Percentiles rank a stretch among this genome's conserved stretches.
phyloP scores from a whole-genome alignment of 2,888 invertebrate species.

The Erynnis tages region DNA sequence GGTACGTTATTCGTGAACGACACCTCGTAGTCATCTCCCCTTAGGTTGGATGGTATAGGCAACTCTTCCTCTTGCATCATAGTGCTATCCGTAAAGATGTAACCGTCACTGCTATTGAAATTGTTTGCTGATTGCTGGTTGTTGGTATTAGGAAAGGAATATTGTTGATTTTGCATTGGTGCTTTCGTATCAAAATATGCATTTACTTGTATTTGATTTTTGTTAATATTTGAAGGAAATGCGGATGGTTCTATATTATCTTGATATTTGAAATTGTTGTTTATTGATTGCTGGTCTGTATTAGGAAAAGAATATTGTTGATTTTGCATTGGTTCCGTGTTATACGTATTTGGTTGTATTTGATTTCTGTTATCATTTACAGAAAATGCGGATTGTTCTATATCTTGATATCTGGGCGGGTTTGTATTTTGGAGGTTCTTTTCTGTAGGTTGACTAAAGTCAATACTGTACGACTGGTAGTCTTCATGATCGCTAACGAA shows the following conservation, averaged over 20 bases:
- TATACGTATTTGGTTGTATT: conserved; percentile 20
- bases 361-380: conserved; percentile 8
- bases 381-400: conserved; percentile 2
- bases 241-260: background rate
- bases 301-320: conserved; percentile 34
- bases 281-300: conserved; percentile 1
- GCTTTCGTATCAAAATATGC: conserved; percentile 39
- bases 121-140: conserved; percentile 15
- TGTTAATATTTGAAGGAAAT: conserved; percentile 9
- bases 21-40: conserved; percentile 51
- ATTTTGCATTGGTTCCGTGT: conserved; percentile 37
- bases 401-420: background rate
- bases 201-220: conserved; percentile 12
- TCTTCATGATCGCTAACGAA: conserved; percentile 4
- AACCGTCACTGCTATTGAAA: conserved; percentile 3
- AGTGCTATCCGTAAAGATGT: conserved; percentile 39
- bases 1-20: conserved; percentile 61
- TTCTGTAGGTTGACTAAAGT: conserved; percentile 13
- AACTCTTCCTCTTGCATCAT: conserved; percentile 49
- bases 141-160: conserved; percentile 23
- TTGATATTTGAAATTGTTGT: background rate
- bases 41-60: conserved; percentile 58
- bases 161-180: conserved; percentile 37
- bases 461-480: conserved; percentile 2
- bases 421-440: conserved; percentile 8